phyloP scores from a whole-genome alignment of 2,113 vertebrate genomes.

The Gobius niger region DNA sequence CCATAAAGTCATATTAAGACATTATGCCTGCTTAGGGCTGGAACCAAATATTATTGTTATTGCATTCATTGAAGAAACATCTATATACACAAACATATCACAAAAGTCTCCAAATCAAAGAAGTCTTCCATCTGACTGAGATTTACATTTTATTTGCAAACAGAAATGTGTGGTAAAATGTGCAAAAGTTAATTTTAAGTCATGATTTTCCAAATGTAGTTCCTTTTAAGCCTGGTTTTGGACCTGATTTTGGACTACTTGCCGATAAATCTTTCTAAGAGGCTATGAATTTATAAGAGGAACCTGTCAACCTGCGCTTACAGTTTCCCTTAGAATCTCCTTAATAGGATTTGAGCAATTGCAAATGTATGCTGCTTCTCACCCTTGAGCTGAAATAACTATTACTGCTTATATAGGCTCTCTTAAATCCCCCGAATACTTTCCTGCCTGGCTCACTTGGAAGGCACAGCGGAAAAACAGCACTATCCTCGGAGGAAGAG shows the following conservation, averaged over 20 bases:
- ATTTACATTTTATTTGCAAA: too few relatives aligned
- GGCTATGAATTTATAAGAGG: constrained; percentile 11
- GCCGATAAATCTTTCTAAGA: too few relatives aligned
- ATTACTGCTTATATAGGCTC: constrained; percentile 73
- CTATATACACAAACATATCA: too few relatives aligned
- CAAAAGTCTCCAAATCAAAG: too few relatives aligned
- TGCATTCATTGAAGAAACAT: too few relatives aligned
- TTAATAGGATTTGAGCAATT: constrained; percentile 66
- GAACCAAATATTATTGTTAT: constrained; percentile 11
- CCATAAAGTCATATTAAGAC: constrained; percentile 22
- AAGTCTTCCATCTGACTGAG: too few relatives aligned
- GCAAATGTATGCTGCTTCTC: constrained; percentile 68
- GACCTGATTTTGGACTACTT: too few relatives aligned
- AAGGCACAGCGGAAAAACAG: constrained; percentile 75
- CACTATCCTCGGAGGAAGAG: constrained; percentile 62
- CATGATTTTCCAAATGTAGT: too few relatives aligned
- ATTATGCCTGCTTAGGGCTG: constrained; percentile 22
- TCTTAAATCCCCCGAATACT: constrained; percentile 79
- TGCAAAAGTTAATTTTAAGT: too few relatives aligned
- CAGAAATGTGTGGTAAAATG: too few relatives aligned
- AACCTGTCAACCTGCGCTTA: constrained; percentile 45
- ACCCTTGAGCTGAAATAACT: constrained; percentile 76
- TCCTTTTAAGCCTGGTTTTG: too few relatives aligned
- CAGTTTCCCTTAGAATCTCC: constrained; percentile 35
- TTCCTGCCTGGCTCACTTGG: constrained; percentile 78